Conservation (phyloP, 2,113 vertebrate species). For the Mastomys coucha region DNA sequence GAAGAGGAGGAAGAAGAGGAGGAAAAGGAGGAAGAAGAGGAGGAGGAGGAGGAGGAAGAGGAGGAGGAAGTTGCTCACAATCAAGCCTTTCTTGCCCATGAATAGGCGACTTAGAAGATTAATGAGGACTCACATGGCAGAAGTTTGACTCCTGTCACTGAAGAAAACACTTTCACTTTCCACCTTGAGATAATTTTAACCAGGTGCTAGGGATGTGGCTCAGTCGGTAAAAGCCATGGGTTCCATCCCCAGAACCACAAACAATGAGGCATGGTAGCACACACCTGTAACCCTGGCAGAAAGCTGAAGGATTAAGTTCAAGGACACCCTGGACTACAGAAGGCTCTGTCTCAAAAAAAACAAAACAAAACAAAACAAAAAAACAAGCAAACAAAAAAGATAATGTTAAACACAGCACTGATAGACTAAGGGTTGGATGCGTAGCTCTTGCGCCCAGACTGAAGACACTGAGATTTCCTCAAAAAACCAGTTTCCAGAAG, state of each 20-base stretch:
- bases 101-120: neutral
- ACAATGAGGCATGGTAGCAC: neutral
- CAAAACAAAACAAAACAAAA: neutral
- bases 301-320: neutral
- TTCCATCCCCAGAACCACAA: neutral
- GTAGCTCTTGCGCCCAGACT: neutral
- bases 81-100: neutral
- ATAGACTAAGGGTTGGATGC: neutral
- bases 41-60: neutral
- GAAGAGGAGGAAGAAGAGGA: neutral
- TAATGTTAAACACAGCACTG: neutral
- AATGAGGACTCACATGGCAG: neutral
- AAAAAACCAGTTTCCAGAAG: conserved; percentile 23
- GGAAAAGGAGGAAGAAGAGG: no score
- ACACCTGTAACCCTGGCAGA: no score
- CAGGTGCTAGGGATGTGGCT: neutral
- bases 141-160: neutral
- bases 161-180: neutral
- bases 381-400: neutral
- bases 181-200: neutral
- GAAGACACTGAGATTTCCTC: neutral
- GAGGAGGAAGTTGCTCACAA: neutral
- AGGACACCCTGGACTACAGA: no score
- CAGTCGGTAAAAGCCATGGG: neutral
- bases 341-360: neutral